Evolutionary conservation across 2,888 invertebrate genomes (phyloP).

Genomic region (Xylota segnis): DNA sequence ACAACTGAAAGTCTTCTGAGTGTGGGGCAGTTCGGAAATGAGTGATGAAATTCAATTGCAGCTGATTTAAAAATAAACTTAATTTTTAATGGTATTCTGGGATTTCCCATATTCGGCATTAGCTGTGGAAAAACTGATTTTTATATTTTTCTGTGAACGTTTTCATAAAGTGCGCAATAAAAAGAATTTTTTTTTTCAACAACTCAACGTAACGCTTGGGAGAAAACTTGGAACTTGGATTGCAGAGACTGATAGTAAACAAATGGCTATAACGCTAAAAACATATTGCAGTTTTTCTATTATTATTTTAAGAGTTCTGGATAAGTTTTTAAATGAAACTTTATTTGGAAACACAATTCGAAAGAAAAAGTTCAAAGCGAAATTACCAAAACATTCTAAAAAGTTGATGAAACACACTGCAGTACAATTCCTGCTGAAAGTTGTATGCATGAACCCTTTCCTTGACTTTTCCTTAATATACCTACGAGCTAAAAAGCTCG

Average conservation of each 20-base stretch:
- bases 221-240: background rate
- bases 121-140: background rate
- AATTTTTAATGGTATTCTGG: constrained; percentile 45
- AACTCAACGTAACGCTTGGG: background rate
- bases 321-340: too few relatives aligned
- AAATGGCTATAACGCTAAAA: background rate
- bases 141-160: constrained; percentile 1
- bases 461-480: too few relatives aligned
- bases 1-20: constrained; percentile 24
- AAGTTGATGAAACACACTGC: too few relatives aligned
- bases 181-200: background rate
- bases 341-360: too few relatives aligned
- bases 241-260: background rate
- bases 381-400: too few relatives aligned
- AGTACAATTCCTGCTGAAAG: too few relatives aligned
- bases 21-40: constrained; percentile 18
- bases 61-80: constrained; percentile 44
- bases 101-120: constrained; percentile 51
- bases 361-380: too few relatives aligned
- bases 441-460: too few relatives aligned
- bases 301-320: too few relatives aligned
- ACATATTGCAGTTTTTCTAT: too few relatives aligned
- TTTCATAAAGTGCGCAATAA: constrained; percentile 8
- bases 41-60: constrained; percentile 59
- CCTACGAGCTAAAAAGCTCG: too few relatives aligned